Conservation (phyloP, 2,113 vertebrate species). For the Talpa occidentalis region DNA sequence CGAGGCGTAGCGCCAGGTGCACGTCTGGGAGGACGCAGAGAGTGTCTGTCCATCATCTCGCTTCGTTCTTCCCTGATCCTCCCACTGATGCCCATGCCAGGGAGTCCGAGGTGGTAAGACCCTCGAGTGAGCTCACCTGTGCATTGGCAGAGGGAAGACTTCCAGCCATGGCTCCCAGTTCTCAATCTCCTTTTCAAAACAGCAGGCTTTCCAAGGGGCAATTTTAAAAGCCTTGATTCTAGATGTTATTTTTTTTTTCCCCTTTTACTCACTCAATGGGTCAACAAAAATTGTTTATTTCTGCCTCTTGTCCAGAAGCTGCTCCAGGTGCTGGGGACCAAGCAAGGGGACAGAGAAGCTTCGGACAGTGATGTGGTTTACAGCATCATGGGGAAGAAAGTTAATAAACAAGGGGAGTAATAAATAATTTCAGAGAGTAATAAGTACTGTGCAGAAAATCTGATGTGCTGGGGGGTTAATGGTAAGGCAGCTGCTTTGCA, state of each 20-base stretch:
- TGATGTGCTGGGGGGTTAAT: not conserved
- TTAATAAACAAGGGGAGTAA: not conserved
- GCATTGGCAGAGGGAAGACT: not conserved
- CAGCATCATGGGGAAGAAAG: not conserved
- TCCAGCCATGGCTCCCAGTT: not conserved
- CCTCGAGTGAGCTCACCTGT: accelerated
- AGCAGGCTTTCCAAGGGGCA: not conserved
- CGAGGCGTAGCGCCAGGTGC: not conserved
- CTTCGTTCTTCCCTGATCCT: not conserved
- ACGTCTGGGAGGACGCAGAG: not conserved
- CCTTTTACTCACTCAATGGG: not conserved
- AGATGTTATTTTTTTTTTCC: not conserved
- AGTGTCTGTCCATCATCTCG: not conserved
- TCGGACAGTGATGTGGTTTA: not conserved
- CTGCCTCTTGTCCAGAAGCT: not conserved
- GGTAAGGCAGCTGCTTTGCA: not conserved
- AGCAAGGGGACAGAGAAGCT: not conserved
- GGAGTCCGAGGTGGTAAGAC: too few relatives aligned
- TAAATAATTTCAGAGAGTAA: not conserved
- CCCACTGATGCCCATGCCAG: too few relatives aligned
- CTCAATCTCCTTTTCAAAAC: not conserved
- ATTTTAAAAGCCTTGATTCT: not conserved
- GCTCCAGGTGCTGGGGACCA: too few relatives aligned
- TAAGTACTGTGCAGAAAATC: not conserved
- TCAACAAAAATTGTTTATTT: not conserved